These are phyloP conservation scores for Diploscapter pachys DNA, from an alignment of 1,140 invertebrate genomes.

Conservation along the genomic window DNA sequence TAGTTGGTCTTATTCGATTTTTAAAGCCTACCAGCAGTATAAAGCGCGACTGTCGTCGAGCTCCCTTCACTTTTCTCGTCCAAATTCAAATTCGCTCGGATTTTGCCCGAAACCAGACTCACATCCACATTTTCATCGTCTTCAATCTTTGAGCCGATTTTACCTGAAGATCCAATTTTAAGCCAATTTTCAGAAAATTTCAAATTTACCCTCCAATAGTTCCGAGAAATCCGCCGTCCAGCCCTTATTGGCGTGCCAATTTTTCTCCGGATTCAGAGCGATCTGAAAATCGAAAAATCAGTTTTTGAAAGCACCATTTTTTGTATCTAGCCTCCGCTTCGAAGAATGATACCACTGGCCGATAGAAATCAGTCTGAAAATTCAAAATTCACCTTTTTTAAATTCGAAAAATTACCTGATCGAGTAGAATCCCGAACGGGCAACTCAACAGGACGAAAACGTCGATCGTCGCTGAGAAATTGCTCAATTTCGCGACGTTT, in stretches of 20 bases:
- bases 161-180: slow-evolving; percentile 21
- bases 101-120: slow-evolving; percentile 29
- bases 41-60: slow-evolving; percentile 16
- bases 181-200: not conserved
- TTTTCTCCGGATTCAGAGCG: slow-evolving; percentile 37
- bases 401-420: slow-evolving; percentile 5
- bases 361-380: slow-evolving; percentile 27
- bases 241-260: slow-evolving; percentile 31
- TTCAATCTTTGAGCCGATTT: slow-evolving; percentile 18
- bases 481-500: slow-evolving; percentile 40
- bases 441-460: slow-evolving; percentile 42
- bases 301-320: not conserved
- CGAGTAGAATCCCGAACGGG: slow-evolving; percentile 40
- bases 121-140: slow-evolving; percentile 19
- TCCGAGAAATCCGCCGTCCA: slow-evolving; percentile 41
- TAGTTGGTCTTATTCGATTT: not conserved
- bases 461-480: slow-evolving; percentile 41
- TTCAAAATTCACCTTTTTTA: too few relatives aligned
- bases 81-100: slow-evolving; percentile 14
- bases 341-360: slow-evolving; percentile 37
- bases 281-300: slow-evolving; percentile 16
- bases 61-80: slow-evolving; percentile 9
- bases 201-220: slow-evolving; percentile 31
- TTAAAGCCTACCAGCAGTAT: slow-evolving; percentile 25
- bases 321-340: slow-evolving; percentile 33